Evolutionary conservation across 2,113 vertebrate genomes (phyloP), one percentile per base, ranked within the genome.

Genomic region (Mormyrus iriodes): DNA sequence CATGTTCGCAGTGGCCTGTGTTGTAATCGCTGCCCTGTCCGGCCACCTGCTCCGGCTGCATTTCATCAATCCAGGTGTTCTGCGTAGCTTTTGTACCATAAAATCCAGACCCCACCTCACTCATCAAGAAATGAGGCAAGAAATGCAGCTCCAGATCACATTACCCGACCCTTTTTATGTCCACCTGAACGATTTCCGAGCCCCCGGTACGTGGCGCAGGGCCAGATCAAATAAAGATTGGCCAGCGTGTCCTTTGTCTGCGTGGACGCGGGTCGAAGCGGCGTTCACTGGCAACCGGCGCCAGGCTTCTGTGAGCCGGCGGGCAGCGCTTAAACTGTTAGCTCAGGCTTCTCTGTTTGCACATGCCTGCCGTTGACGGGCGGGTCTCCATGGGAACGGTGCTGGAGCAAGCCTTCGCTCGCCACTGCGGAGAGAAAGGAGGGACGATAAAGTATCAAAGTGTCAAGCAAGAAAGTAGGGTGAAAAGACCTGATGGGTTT

Each of bases 211-310:
- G 87, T 94, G 93, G 92, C 93, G 76, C 55, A 0, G 83, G 90
- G 94, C 95, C 95, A 95, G 94, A 92, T 93, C 93, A 96, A 96
- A 96, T 96, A 96, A 94, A 95, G 95, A 95, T 92, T 92, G 94
- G 93, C 94, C 94, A 94, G 93, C 92, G 92, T 91, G 89, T 90
- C 92, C 92, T 95, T 95, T 96, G 95, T 96, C 92, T 91, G 92
- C 89, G 88, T 92, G 94, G 95, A 96, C 93, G 94, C 92, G 15
- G 90, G 88, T 92, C 93, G 91, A 89, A 76, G 88, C 86, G 49
- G 48, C 85, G 27, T n/a, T 79, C 65, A 8, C 58, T 85, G 19
- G 83, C 85, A 89, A 48, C 85, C 89, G 55, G 89, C 35, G 44
- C 65, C 52, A 55, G 93, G 92, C 92, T 95, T 90, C 93, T 91